phyloP scores from a whole-genome alignment of 2,888 invertebrate genomes.

The Panzeria rudis region DNA sequence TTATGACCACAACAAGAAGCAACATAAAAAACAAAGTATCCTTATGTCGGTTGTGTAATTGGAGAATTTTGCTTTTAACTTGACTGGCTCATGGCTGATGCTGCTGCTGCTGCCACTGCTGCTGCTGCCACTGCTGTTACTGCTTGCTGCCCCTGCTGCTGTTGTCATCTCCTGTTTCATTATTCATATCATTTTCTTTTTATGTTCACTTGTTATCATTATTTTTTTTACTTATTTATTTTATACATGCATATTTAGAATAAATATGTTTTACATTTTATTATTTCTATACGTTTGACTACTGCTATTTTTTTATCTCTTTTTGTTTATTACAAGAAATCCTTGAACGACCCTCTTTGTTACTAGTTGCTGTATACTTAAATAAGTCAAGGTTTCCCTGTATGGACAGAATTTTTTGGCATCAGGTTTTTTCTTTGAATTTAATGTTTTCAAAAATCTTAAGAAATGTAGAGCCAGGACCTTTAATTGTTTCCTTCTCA shows the following conservation, averaged over 20 bases:
- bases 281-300: conserved; percentile 26
- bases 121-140: not conserved
- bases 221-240: conserved; percentile 30
- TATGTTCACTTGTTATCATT: conserved; percentile 21
- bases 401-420: conserved; percentile 22
- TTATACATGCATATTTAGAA: conserved; percentile 40
- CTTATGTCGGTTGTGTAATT: conserved; percentile 70
- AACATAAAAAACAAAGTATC: conserved; percentile 48
- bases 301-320: not conserved
- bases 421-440: conserved; percentile 36
- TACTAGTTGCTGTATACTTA: conserved; percentile 9
- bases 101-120: conserved; percentile 9
- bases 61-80: conserved; percentile 57
- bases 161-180: conserved; percentile 54
- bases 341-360: conserved; percentile 58
- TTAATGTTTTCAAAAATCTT: conserved; percentile 20
- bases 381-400: conserved; percentile 40
- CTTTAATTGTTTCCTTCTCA: conserved; percentile 12
- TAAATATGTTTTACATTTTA: conserved; percentile 54
- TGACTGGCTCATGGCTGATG: conserved; percentile 10
- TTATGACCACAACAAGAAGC: conserved; percentile 57
- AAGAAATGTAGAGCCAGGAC: conserved; percentile 47
- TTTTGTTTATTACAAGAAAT: conserved; percentile 14
- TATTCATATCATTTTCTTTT: conserved; percentile 45
- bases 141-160: conserved; percentile 9